Evolutionary conservation across 2,113 vertebrate species (phyloP).

Genomic region (Thunnus thynnus): DNA sequence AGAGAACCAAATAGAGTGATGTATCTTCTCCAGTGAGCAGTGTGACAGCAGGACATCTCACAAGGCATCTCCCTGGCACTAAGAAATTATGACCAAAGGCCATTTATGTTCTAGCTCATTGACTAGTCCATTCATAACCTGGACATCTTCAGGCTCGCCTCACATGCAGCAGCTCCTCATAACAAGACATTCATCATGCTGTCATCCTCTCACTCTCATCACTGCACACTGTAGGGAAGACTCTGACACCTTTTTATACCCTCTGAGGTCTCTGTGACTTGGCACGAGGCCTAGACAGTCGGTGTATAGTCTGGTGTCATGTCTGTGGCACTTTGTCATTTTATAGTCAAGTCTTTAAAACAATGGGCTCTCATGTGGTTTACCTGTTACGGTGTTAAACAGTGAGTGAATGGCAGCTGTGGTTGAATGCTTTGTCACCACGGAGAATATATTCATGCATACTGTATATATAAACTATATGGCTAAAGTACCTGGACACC

Average conservation of each 20-base stretch:
- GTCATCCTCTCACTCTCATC: slow-evolving; percentile 56
- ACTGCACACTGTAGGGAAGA: slow-evolving; percentile 31
- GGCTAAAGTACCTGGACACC: too few species aligned
- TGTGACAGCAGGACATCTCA: slow-evolving; percentile 54
- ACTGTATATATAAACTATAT: not conserved
- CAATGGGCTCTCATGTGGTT: not conserved
- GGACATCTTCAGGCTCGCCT: slow-evolving; percentile 58
- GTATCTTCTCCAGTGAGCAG: slow-evolving; percentile 48
- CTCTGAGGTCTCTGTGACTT: slow-evolving; percentile 32
- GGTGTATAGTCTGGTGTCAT: slow-evolving; percentile 21
- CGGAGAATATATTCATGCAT: not conserved
- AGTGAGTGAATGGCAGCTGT: not conserved
- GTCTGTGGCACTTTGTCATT: slow-evolving; percentile 37
- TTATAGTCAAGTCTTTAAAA: slow-evolving; percentile 9
- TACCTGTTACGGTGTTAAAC: slow-evolving; percentile 6
- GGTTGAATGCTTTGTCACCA: not conserved
- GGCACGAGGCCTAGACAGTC: slow-evolving; percentile 17
- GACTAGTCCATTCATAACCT: slow-evolving; percentile 74
- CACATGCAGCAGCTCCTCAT: slow-evolving; percentile 43
- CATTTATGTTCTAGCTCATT: slow-evolving; percentile 68
- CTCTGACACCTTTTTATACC: slow-evolving; percentile 44
- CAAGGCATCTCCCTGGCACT: slow-evolving; percentile 34
- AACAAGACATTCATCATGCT: slow-evolving; percentile 69
- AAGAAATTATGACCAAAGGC: slow-evolving; percentile 66
- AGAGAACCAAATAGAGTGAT: slow-evolving; percentile 45